A percentile compares a stretch with the other conserved stretches of the same genome.
phyloP scores from a whole-genome alignment of 1,140 invertebrate species.

The Mactra quadrangularis region DNA sequence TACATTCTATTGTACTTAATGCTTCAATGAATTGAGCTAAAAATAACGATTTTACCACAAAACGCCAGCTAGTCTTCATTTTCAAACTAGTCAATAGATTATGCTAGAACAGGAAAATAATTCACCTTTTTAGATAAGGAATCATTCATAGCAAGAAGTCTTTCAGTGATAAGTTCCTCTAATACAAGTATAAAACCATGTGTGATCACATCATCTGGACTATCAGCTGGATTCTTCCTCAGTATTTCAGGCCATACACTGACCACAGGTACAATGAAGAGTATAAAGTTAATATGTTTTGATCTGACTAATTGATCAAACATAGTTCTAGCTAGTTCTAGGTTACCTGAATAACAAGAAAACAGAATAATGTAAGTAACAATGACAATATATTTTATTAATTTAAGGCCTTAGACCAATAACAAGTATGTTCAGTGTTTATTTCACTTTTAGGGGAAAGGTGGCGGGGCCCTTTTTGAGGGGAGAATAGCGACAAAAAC shows the following conservation, averaged over 20 bases:
- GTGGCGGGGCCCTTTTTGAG: too few species aligned
- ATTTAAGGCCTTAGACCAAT: too few species aligned
- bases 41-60: too few species aligned
- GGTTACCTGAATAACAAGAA: slow-evolving; percentile 52
- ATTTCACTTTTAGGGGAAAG: too few species aligned
- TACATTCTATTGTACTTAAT: too few species aligned
- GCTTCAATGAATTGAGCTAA: too few species aligned
- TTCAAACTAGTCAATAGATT: too few species aligned
- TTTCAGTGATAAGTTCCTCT: slow-evolving; percentile 15
- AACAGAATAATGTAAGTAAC: too few species aligned
- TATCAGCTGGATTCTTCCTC: slow-evolving; percentile 24
- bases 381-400: neutral
- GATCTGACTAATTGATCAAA: slow-evolving; percentile 55
- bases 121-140: slow-evolving; percentile 31
- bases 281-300: slow-evolving; percentile 14
- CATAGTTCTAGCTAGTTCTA: slow-evolving; percentile 45
- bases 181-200: slow-evolving; percentile 35
- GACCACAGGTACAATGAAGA: slow-evolving; percentile 54
- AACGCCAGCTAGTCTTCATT: too few species aligned
- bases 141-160: neutral
- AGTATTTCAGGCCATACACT: slow-evolving; percentile 63
- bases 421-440: too few species aligned
- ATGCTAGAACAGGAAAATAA: too few species aligned
- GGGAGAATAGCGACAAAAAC: too few species aligned
- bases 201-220: slow-evolving; percentile 9